Base-by-base conservation (phyloP, 2,113 vertebrate genomes). In the Maccullochella peelii region DNA sequence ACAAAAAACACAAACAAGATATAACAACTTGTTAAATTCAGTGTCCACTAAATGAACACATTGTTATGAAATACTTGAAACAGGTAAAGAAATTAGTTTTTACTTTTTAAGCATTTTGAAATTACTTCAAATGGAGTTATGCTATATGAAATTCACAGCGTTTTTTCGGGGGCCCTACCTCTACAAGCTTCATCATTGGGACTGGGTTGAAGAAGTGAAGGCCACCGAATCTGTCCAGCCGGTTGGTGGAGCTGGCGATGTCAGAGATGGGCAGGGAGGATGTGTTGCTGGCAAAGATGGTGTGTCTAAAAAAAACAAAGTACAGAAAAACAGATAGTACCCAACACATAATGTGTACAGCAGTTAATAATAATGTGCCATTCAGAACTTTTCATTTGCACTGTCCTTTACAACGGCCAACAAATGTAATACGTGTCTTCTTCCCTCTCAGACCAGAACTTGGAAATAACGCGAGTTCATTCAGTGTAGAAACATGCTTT, bases 131-230 rank as follows among this genome's bases (percentile, higher is more conserved):
- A 47, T 47, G 44, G 44, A 47, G 44, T 47, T 47, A 16, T 47
- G 44, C 44, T 16, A 47, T 47, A 47, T 16, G 44, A 15, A 14
- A 14, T 42, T 42, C 2, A 10, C 6, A 23, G 4, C 33, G 33
- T 33, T 1, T 62, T 27, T 59, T 30, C 10, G 0, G 52, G 15
- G 27, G 10, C 6, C 85, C 71, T 83, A 98, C 98, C 96, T 99
- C 98, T 30, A 99, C 97, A 0, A 99, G 96, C 85, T 97, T 99
- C 98, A 99, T 99, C 95, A 99, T 18, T 21, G 98, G 97, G 57
- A 99, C 98, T 0, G 98, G 98, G 82, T 99, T 99, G 92, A 99
- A 99, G 93, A 99, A 99, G 93, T 99, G 98, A 52, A 99, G 96
- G 52, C 98, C 98, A 0, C 96, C 97, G 14, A 99, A 99, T 3